Conservation (phyloP, 2,888 invertebrate species). For the Trichogramma dendrolimi region DNA sequence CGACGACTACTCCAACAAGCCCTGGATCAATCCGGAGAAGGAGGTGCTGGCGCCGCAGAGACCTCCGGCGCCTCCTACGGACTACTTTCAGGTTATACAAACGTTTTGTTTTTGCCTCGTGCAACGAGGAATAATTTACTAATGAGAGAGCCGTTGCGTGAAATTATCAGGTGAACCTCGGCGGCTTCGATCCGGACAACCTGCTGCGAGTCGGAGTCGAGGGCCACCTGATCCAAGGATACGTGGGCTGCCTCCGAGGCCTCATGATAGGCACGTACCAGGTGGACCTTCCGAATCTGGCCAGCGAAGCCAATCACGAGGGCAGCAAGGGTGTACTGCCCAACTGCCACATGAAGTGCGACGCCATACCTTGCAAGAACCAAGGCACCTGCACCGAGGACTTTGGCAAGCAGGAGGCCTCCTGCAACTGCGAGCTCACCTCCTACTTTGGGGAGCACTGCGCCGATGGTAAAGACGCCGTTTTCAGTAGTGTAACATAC, state of each 20-base stretch:
- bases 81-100: slow-evolving; percentile 72
- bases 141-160: slow-evolving; percentile 4
- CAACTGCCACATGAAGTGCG: slow-evolving; percentile 86
- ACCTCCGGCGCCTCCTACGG: slow-evolving; percentile 83
- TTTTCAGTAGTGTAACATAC: too few species aligned
- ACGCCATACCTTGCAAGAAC: slow-evolving; percentile 81
- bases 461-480: slow-evolving; percentile 58
- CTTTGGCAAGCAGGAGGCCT: slow-evolving; percentile 78
- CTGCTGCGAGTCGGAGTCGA: slow-evolving; percentile 59
- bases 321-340: slow-evolving; percentile 71
- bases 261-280: slow-evolving; percentile 78
- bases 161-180: slow-evolving; percentile 78
- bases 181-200: slow-evolving; percentile 77
- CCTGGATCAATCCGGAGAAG: slow-evolving; percentile 79
- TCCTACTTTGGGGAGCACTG: slow-evolving; percentile 87
- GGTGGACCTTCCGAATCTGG: slow-evolving; percentile 72
- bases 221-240: slow-evolving; percentile 62
- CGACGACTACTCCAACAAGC: slow-evolving; percentile 76
- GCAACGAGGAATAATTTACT: slow-evolving; percentile 2
- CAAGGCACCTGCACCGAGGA: slow-evolving; percentile 84
- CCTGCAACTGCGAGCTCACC: slow-evolving; percentile 84
- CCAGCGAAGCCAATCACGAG: slow-evolving; percentile 65
- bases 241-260: slow-evolving; percentile 82
- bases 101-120: slow-evolving; percentile 3
- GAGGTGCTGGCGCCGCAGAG: slow-evolving; percentile 84